Base-by-base conservation (phyloP, 2,888 invertebrate species). In the Argyresthia albistria region DNA sequence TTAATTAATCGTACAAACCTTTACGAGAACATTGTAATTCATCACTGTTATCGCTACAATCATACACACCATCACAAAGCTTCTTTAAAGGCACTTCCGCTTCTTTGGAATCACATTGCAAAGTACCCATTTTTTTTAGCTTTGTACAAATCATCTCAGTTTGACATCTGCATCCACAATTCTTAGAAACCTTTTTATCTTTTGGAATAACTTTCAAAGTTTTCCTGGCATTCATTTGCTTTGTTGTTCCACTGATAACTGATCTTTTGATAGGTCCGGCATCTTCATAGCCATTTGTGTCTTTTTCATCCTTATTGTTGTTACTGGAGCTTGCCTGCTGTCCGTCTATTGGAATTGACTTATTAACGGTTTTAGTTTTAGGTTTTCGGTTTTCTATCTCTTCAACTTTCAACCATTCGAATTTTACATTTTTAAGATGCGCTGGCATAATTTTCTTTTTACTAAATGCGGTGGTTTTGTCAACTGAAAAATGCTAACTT, bases 21-120 rank as follows among this genome's bases (percentile, higher is more conserved):
- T 74, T 67, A 53, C 58, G 53, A 43, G 60, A 57, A 60, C 80
- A 83, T 54, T 74, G 59, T 35, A 54, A 58, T 68, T 84, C 84
- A 57, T 84, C 83, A 2, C 73, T 66, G 56, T 58, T 60, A 56
- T 75, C 73, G 1, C 57, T 46, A 49, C 84, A 84, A 50, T 83
- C 75, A 35, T 54, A 43, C 1, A 59, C 56, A 37, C 74, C 76
- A 57, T 84, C 66, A 55, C 83, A 84, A 25, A 84, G 58, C 54
- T 72, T 67, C 51, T 65, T 61, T 46, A 80, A 56, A 8, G 65
- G 54, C 42, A 80, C 50, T 43, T 53, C 56, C 37, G 52, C 60
- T 48, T 65, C 62, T 37, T 65, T 68, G 50, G 63, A 60, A 9
- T 54, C 55, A 60, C 83, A 84, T 37, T 58, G 55, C 42, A 77